Evolutionary conservation across 2,113 vertebrate genomes (phyloP).

Genomic region (Ptyas mucosa): DNA sequence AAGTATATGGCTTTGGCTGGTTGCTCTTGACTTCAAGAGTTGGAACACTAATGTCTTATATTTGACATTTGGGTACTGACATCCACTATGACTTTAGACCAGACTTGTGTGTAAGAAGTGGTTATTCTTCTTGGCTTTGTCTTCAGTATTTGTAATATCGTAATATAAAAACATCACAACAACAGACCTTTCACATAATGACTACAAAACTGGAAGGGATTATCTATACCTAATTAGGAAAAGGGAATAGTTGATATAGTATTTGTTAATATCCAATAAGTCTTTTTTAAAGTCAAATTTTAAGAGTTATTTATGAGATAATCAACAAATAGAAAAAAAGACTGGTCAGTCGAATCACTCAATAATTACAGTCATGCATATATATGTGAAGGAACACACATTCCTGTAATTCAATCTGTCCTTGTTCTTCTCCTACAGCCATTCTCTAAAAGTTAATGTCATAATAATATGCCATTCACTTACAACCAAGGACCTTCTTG

Average conservation of each 20-base stretch:
- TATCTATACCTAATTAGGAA: neutral
- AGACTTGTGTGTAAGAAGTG: neutral
- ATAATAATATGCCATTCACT: neutral
- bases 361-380: neutral
- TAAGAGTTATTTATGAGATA: neutral
- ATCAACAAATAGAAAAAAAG: neutral
- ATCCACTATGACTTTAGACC: neutral
- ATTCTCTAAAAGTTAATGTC: neutral
- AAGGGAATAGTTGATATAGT: neutral
- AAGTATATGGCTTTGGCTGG: neutral
- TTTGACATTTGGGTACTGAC: neutral
- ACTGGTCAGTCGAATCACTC: neutral
- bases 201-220: neutral
- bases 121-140: neutral
- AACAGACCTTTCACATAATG: neutral
- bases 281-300: neutral
- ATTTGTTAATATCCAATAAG: neutral
- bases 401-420: neutral
- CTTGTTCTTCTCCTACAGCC: neutral
- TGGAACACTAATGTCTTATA: neutral
- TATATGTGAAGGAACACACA: neutral
- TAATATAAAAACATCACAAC: neutral
- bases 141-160: neutral
- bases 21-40: neutral
- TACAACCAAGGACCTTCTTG: neutral